Conservation (phyloP, 2,113 vertebrate species). For the Ondatra zibethicus region DNA sequence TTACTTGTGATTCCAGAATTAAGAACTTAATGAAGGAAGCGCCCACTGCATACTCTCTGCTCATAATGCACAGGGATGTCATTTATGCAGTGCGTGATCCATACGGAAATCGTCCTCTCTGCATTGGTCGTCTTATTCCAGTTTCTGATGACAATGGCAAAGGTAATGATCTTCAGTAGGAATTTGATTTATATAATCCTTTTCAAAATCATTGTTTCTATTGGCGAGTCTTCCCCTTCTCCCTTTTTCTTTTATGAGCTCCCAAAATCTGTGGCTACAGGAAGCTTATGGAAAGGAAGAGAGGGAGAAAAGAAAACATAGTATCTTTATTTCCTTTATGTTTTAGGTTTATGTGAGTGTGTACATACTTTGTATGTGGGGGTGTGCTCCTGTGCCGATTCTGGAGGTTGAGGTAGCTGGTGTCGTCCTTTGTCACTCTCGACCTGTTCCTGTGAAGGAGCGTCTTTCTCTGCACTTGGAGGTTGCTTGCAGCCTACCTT, state of each 20-base stretch:
- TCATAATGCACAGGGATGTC: slow-evolving; percentile 97
- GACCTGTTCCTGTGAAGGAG: too few species aligned
- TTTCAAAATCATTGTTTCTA: not conserved
- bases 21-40: slow-evolving; percentile 98
- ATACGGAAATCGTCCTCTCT: slow-evolving; percentile 96
- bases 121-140: slow-evolving; percentile 95
- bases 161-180: slow-evolving; percentile 82
- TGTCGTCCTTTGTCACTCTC: not conserved
- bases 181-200: not conserved
- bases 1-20: slow-evolving; percentile 89
- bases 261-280: not conserved
- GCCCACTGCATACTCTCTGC: slow-evolving; percentile 95
- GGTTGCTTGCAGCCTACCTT: not conserved
- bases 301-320: not conserved
- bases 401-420: not conserved
- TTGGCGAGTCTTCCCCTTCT: not conserved
- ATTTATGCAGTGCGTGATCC: slow-evolving; percentile 98
- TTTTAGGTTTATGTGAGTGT: not conserved
- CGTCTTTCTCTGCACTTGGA: not conserved
- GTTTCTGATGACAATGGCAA: slow-evolving; percentile 91
- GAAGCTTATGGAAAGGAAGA: not conserved
- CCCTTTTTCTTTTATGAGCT: not conserved
- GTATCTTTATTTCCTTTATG: not conserved
- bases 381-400: not conserved
- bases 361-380: not conserved